Percentiles rank a stretch among this genome's conserved stretches.
These are phyloP conservation scores for Syngnathus floridae DNA, from an alignment of 2,113 vertebrate genomes.

Conservation along the genomic window DNA sequence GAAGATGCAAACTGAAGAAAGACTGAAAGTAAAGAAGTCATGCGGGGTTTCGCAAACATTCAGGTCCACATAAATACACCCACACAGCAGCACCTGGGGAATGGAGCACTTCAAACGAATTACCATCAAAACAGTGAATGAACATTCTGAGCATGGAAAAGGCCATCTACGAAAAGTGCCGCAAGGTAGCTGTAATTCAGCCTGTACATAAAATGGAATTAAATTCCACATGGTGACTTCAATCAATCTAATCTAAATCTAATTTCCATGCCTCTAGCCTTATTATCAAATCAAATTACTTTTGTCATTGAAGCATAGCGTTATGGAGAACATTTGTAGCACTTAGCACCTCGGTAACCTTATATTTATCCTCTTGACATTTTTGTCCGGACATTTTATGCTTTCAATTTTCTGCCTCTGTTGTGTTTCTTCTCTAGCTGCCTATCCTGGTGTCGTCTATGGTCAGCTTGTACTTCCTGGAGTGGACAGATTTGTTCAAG, in stretches of 20 bases:
- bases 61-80: not conserved
- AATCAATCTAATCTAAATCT: conserved; percentile 15
- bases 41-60: not conserved
- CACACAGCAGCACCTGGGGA: not conserved
- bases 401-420: conserved; percentile 1
- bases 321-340: conserved; percentile 23
- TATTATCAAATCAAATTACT: conserved; percentile 42
- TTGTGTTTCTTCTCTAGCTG: conserved; percentile 66
- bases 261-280: conserved; percentile 18
- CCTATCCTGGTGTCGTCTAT: conserved; percentile 93
- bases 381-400: conserved; percentile 17
- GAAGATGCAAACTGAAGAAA: not conserved
- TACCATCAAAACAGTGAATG: not conserved
- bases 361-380: conserved; percentile 33
- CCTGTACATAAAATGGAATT: conserved; percentile 9
- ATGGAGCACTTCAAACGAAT: not conserved
- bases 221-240: conserved; percentile 17
- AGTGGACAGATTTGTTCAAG: conserved; percentile 95
- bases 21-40: not conserved
- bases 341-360: conserved; percentile 19
- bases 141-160: not conserved
- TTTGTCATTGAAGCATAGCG: conserved; percentile 33
- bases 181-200: not conserved
- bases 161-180: not conserved
- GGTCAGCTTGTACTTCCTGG: conserved; percentile 96